Conservation (phyloP, 2,113 vertebrate genomes). For the Microcebus ravelobensis region DNA sequence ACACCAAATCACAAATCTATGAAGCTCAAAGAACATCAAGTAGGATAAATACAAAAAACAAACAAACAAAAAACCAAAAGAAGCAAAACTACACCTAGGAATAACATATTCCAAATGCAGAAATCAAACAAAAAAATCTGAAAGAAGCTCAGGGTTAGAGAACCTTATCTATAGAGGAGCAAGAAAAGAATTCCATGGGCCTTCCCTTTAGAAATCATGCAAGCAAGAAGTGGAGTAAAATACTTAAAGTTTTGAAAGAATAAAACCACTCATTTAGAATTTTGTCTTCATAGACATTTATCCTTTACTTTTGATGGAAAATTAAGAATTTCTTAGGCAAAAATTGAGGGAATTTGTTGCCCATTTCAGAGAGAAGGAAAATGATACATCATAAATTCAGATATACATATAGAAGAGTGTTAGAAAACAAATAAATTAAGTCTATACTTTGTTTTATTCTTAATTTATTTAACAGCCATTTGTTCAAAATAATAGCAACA, state of each 20-base stretch:
- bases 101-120: not conserved
- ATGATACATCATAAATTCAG: not conserved
- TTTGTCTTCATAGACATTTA: not conserved
- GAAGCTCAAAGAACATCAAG: not conserved
- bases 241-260: conserved; percentile 1
- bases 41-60: not conserved
- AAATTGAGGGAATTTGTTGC: not conserved
- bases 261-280: not conserved
- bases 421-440: not conserved
- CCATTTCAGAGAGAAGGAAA: not conserved
- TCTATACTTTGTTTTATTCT: not conserved
- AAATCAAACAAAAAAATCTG: not conserved
- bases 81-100: not conserved
- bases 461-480: not conserved
- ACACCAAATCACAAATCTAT: not conserved
- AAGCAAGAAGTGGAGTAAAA: not conserved
- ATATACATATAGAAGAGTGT: not conserved
- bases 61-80: not conserved
- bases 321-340: not conserved
- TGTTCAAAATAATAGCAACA: not conserved
- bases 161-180: not conserved
- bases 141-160: not conserved
- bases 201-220: not conserved
- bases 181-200: not conserved
- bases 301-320: not conserved